phyloP scores from a whole-genome alignment of 1,140 invertebrate species.

The Aradophagus sp. region DNA sequence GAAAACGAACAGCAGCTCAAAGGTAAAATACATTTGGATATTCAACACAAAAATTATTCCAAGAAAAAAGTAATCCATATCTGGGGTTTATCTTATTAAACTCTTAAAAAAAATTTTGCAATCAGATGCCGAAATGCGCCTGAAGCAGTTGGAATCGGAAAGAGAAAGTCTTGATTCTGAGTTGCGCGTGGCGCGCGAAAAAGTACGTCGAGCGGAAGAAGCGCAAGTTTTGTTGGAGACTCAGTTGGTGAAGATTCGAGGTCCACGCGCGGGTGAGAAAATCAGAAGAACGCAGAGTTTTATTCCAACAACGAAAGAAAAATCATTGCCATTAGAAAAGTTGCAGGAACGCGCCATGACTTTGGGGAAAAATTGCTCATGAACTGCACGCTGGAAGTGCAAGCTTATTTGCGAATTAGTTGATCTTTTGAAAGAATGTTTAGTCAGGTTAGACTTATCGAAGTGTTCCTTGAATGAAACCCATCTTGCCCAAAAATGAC shows the following conservation, averaged over 20 bases:
- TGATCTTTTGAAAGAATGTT: not conserved
- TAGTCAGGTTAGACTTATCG: slow-evolving; percentile 5
- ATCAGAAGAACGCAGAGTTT: slow-evolving; percentile 78
- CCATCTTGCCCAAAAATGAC: slow-evolving; percentile 9
- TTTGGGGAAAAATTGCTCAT: slow-evolving; percentile 52
- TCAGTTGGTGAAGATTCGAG: slow-evolving; percentile 75
- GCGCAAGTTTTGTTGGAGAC: too few species aligned
- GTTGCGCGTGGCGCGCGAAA: too few species aligned
- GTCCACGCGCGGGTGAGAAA: slow-evolving; percentile 64
- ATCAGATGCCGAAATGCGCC: slow-evolving; percentile 78
- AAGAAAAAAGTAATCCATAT: too few species aligned
- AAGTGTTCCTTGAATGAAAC: slow-evolving; percentile 1
- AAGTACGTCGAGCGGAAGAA: too few species aligned
- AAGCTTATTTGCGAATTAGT: not conserved
- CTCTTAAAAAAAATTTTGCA: too few species aligned
- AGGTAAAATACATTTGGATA: slow-evolving; percentile 79
- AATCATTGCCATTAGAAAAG: slow-evolving; percentile 60
- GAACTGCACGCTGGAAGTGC: slow-evolving; percentile 11
- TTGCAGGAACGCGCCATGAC: slow-evolving; percentile 40
- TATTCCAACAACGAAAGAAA: slow-evolving; percentile 77
- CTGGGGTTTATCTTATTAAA: too few species aligned
- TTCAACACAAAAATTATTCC: too few species aligned
- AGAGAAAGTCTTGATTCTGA: slow-evolving; percentile 80
- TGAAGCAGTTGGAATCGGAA: slow-evolving; percentile 82
- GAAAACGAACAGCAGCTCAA: slow-evolving; percentile 83